Conservation (phyloP, 2,113 vertebrate genomes). For the Mystacornis crossleyi region DNA sequence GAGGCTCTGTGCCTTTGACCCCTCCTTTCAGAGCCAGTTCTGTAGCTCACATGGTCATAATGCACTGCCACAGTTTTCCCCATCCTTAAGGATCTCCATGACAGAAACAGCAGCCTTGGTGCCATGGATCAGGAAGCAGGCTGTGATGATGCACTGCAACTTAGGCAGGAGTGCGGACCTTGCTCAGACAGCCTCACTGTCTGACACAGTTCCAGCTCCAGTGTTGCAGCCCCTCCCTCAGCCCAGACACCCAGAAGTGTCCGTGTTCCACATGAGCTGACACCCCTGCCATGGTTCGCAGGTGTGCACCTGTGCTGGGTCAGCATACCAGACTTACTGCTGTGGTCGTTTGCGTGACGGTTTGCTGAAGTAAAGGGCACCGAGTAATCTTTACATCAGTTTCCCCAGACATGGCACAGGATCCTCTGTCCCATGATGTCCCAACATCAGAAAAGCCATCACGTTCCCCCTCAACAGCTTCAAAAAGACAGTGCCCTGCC, state of each 20-base stretch:
- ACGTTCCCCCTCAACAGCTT: not conserved
- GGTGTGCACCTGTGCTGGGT: not conserved
- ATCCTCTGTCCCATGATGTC: not conserved
- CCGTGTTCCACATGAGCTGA: not conserved
- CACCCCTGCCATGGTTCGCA: not conserved
- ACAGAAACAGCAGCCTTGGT: not conserved
- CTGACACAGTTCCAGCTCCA: not conserved
- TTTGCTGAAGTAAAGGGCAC: not conserved
- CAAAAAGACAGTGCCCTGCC: not conserved
- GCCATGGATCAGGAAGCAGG: not conserved
- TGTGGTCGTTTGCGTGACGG: not conserved
- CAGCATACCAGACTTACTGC: not conserved
- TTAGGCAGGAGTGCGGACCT: not conserved
- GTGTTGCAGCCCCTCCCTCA: not conserved
- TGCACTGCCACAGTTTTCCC: not conserved
- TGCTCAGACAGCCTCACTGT: not conserved
- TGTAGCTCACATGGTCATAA: not conserved
- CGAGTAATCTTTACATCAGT: not conserved
- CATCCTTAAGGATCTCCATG: accelerated
- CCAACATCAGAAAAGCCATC: not conserved
- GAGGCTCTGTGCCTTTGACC: not conserved
- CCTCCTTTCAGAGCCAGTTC: not conserved
- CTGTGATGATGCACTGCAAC: not conserved
- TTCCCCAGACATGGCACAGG: not conserved
- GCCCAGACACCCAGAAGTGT: not conserved